Base-by-base conservation (phyloP, 2,797 vertebrate genomes). In the Leucoraja ocellata region DNA sequence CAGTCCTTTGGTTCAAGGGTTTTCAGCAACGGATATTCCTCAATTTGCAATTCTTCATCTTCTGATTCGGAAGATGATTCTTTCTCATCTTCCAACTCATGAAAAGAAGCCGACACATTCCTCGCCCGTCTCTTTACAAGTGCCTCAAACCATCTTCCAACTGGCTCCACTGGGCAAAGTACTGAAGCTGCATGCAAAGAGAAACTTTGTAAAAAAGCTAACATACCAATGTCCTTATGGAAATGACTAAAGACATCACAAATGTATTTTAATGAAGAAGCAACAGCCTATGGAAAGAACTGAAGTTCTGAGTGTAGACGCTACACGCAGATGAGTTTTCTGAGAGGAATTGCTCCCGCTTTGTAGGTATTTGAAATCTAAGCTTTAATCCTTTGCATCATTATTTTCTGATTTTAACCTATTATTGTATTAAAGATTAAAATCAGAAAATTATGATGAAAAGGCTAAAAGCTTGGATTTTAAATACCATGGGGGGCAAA, bases 1-100 rank as follows among this genome's bases (percentile, higher is more conserved):
- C 99, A 99, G 96, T 99, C 99, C 96, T 99, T 99, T 93, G 99
- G 99, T 94, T 99, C 99, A 76, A 99, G 98, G 23, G 98, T 99
- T 95, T 99, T 98, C 94, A 99, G 96, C 97, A 99, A 97, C 5
- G 98, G 95, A 95, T 98, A 98, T 94, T 99, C 99, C 95, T 99
- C 97, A 80, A 99, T 95, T 95, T 98, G 98, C 58, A 99, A 94
- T 95, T 99, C 98, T 94, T 99, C 99, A 95, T 99, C 99, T 71
- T 98, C 99, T 0, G 97, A 98, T 94, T 99, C 99, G 94, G 99
- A 98, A 0, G 97, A 98, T 81, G 98, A 96, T 94, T 98, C 97
- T 96, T 98, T 98, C 94, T 99, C 98, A 95, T 99, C 99, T 95
- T 99, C 99, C 91, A 99, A 95, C 95, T 99, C 99, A 96, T 99